Conservation (phyloP, 2,113 vertebrate genomes). For the Xyliphius kryptos region DNA sequence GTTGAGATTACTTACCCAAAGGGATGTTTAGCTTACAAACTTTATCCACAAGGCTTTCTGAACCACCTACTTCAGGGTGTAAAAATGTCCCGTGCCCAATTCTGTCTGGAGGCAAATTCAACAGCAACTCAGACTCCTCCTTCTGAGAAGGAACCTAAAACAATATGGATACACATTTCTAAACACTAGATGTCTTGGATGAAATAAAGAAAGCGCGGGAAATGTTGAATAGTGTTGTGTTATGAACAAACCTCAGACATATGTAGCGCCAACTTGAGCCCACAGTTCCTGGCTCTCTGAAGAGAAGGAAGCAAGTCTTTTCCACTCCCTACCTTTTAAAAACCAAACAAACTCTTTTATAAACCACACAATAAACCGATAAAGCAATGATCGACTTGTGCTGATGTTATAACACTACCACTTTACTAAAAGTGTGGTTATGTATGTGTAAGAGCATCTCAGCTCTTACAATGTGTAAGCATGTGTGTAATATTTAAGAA, state of each 20-base stretch:
- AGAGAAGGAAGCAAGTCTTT: conserved; percentile 80
- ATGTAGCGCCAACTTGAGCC: conserved; percentile 86
- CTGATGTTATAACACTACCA: no score
- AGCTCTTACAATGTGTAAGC: no score
- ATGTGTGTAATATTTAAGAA: no score
- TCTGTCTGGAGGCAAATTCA: conserved; percentile 76
- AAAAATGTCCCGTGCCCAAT: conserved; percentile 96
- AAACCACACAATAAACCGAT: no score
- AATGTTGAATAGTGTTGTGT: background rate
- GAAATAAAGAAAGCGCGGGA: background rate
- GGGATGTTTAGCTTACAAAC: conserved; percentile 76
- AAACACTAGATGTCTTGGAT: background rate
- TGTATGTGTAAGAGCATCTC: no score
- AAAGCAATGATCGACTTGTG: no score
- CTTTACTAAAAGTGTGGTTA: no score
- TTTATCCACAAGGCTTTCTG: conserved; percentile 73
- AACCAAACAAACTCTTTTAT: conserved; percentile 5
- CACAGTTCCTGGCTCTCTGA: conserved; percentile 76
- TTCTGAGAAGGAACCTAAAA: conserved; percentile 78
- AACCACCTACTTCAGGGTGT: conserved; percentile 64
- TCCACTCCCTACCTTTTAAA: conserved; percentile 75
- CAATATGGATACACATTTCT: background rate
- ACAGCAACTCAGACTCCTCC: conserved; percentile 79
- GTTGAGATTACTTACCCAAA: conserved; percentile 82
- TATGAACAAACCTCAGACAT: conserved; percentile 79